These are phyloP conservation scores for Drosophila bipectinata DNA, from an alignment of 1,140 invertebrate species.

Conservation along the genomic window DNA sequence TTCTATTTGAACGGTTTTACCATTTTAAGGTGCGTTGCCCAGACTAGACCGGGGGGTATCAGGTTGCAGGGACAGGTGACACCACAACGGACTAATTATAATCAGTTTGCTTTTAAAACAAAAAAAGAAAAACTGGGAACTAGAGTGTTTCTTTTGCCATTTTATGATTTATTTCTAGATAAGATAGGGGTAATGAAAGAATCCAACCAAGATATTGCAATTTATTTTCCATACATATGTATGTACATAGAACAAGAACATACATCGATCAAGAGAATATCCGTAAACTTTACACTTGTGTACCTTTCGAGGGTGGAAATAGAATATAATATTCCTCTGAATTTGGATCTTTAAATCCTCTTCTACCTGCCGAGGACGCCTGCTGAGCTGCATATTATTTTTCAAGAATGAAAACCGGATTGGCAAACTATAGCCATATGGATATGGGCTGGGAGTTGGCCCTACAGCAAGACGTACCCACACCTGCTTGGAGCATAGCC, in stretches of 20 bases:
- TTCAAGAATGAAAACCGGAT: conserved; percentile 1
- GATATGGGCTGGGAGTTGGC: neutral
- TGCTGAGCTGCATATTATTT: conserved; percentile 6
- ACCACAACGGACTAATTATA: neutral
- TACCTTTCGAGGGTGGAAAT: conserved; percentile 2
- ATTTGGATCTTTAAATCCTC: neutral
- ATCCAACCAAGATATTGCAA: too few species aligned
- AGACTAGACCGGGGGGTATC: neutral
- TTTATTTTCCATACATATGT: too few species aligned
- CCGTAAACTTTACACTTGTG: too few species aligned
- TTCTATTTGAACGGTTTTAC: neutral
- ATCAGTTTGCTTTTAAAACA: neutral
- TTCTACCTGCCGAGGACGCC: conserved; percentile 1
- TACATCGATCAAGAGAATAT: too few species aligned
- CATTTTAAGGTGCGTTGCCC: neutral
- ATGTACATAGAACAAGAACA: too few species aligned
- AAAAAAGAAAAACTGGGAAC: too few species aligned
- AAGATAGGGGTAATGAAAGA: too few species aligned
- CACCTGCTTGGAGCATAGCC: conserved; percentile 18
- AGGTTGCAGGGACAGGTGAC: neutral
- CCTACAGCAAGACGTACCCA: too few species aligned
- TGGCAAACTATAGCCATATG: neutral
- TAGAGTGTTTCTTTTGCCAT: too few species aligned
- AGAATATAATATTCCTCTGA: neutral
- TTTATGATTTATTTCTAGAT: too few species aligned